Base-by-base conservation (phyloP, 2,113 vertebrate genomes). In the Platichthys stellatus region DNA sequence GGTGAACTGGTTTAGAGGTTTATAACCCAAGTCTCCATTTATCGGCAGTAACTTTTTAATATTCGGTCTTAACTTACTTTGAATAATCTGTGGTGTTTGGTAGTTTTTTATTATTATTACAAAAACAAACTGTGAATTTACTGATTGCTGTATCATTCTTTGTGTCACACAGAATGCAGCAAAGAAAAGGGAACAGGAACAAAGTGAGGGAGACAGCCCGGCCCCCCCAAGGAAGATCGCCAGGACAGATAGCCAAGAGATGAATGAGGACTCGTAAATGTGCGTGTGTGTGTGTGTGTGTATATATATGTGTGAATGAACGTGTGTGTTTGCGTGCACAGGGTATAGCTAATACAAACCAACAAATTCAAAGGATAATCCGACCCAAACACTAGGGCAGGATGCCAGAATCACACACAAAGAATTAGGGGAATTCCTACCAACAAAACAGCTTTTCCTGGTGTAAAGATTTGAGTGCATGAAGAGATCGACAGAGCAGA, bases 161-260 rank as follows among this genome's bases (percentile, higher is more conserved):
- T 80, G 64, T 91, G 51, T 84, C 76, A 21, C 79, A 63, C 93
- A 99, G 98, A 99, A 99, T 0, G 97, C 97, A 31, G 97, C 97
- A 59, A 99, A 99, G 93, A 99, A 98, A 91, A 94, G 98, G 90
- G 98, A 99, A 88, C 97, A 97, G 92, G 97, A 99, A 31, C 31
- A 31, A 85, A 97, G 96, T 21, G 97, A 97, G 78, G 95, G 95
- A 0, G 97, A 98, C 90, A 97, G 96, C 61, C 98, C 98, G 0
- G 97, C 98, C 0, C 98, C 98, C 0, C 98, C 98, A 0, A 94
- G 97, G 80, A 99, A 99, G 90, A 97, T 99, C 28, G 97, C 97
- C 23, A 94, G 98, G 91, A 98, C 97, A 88, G 98, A 97, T 88
- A 98, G 98, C 94, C 97, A 98, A 84, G 98, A 99, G 88, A 99